Conservation (phyloP, 2,797 vertebrate species). For the Taenioides sp. region DNA sequence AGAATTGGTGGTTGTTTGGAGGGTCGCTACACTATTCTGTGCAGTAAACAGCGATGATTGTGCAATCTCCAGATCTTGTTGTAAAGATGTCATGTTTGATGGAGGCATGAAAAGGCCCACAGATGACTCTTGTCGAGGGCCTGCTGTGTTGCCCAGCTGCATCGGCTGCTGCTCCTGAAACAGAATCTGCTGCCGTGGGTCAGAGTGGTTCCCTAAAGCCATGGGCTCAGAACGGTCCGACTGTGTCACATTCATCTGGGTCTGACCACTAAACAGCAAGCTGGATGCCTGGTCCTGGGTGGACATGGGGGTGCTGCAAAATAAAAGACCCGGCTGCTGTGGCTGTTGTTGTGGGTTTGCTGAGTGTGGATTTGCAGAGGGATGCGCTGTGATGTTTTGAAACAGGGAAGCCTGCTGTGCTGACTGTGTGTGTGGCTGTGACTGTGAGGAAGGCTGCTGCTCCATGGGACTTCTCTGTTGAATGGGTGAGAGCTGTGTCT, state of each 20-base stretch:
- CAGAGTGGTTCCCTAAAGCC: slow-evolving; percentile 84
- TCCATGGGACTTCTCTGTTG: slow-evolving; percentile 82
- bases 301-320: slow-evolving; percentile 83
- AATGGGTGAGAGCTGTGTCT: slow-evolving; percentile 87
- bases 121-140: slow-evolving; percentile 82
- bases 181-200: slow-evolving; percentile 84
- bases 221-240: slow-evolving; percentile 89
- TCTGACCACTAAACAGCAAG: slow-evolving; percentile 85
- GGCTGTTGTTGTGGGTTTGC: slow-evolving; percentile 73
- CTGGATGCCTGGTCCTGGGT: slow-evolving; percentile 77
- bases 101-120: slow-evolving; percentile 91
- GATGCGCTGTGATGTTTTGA: slow-evolving; percentile 74
- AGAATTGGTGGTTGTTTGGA: slow-evolving; percentile 85
- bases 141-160: slow-evolving; percentile 85
- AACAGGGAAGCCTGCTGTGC: slow-evolving; percentile 71
- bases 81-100: slow-evolving; percentile 88
- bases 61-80: slow-evolving; percentile 86
- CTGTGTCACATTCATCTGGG: slow-evolving; percentile 81
- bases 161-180: slow-evolving; percentile 94
- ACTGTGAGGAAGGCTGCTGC: slow-evolving; percentile 74
- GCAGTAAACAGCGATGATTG: slow-evolving; percentile 88
- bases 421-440: slow-evolving; percentile 66
- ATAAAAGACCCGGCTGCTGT: slow-evolving; percentile 84
- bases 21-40: slow-evolving; percentile 84
- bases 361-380: slow-evolving; percentile 70